Evolutionary conservation across 2,113 vertebrate genomes (phyloP), one percentile per base, ranked within the genome.

Genomic region (Uropsilus gracilis): DNA sequence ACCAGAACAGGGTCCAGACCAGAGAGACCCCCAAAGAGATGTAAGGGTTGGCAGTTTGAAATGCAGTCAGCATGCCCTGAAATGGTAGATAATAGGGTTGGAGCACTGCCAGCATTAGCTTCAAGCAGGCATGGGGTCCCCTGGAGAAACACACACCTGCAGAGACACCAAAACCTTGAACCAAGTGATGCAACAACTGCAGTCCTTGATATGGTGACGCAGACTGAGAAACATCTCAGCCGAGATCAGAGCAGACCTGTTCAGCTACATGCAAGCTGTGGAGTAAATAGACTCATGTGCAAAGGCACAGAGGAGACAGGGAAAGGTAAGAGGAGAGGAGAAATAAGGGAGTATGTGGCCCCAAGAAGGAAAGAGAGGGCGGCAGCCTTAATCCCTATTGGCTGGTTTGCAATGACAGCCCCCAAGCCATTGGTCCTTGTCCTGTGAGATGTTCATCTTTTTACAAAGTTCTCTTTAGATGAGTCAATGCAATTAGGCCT

Each of bases 1-100:
- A 28, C 20, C 66, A 75, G 59, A 81, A 26, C 12, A 13, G 32
- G 2, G 17, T 46, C 22, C n/a, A 83, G 26, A 32, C 28, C 48
- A 63, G 28, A 89, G 37, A 78, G 86, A 8, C 50, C 28, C 37
- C 42, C 42, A 86, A 91, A 89, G n/a, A 87, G 53, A 94, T 42
- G 1, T 18, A 71, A 13, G 32, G 48, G 9, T 78, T 75, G 64
- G 37, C 6, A 24, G 9, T 73, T 78, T 28, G 48, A 64, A 77
- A 37, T 68, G n/a, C 48, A 55, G n/a, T 34, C 44, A 72, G 34
- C 6, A 46, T 71, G 61, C 86, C 53, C 55, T 14, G 48, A 94
- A 66, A 71, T 61, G 22, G 59, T 39, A 66, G 48, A 55, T 3
- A 37, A 64, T 69, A 37, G 13, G 37, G 26, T 10, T 12, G 39